phyloP scores from a whole-genome alignment of 2,888 invertebrate genomes.

The Caenorhabditis afra region DNA sequence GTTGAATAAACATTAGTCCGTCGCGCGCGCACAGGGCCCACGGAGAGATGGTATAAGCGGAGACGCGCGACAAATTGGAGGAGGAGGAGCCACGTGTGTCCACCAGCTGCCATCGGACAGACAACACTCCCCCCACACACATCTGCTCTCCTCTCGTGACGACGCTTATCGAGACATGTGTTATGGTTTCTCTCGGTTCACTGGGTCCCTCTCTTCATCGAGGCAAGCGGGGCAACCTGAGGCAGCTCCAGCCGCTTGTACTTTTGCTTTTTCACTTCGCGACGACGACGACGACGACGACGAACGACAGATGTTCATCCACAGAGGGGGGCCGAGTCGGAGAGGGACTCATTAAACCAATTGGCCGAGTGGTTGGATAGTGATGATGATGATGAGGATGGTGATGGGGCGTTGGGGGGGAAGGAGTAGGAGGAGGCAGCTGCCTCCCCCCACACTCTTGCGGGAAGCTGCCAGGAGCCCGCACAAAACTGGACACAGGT shows the following conservation, averaged over 20 bases:
- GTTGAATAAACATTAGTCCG: constrained; percentile 35
- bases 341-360: too few relatives aligned
- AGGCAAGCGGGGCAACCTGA: too few relatives aligned
- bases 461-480: neutral
- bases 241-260: too few relatives aligned
- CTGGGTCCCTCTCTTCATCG: too few relatives aligned
- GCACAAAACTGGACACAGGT: constrained; percentile 20
- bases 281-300: too few relatives aligned
- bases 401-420: too few relatives aligned
- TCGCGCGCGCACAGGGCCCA: neutral
- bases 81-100: constrained; percentile 24
- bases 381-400: too few relatives aligned
- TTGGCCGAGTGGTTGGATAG: too few relatives aligned
- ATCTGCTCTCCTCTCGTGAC: neutral
- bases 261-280: too few relatives aligned
- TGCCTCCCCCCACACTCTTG: constrained; percentile 1
- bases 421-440: constrained; percentile 4
- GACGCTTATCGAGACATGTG: constrained; percentile 31
- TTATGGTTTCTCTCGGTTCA: constrained; percentile 27
- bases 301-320: too few relatives aligned
- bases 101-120: constrained; percentile 29
- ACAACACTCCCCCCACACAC: too few relatives aligned
- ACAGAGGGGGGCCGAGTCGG: too few relatives aligned
- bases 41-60: constrained; percentile 11
- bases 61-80: constrained; percentile 16